Percentiles rank a stretch among this genome's conserved stretches.
phyloP scores from a whole-genome alignment of 2,888 invertebrate species.

The Trimorus sp. region DNA sequence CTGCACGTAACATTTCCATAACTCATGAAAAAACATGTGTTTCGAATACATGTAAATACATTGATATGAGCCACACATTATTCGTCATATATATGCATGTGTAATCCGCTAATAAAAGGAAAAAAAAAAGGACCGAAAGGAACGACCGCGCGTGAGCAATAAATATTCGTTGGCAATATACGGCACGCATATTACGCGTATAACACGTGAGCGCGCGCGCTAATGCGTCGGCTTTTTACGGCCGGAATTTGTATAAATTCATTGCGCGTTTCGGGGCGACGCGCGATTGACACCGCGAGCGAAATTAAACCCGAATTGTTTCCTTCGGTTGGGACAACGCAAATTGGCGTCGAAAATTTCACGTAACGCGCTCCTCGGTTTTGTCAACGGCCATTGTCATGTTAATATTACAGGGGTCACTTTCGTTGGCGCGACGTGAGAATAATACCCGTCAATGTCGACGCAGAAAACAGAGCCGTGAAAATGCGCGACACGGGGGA shows the following conservation, averaged over 20 bases:
- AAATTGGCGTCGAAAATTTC: slow-evolving; percentile 47
- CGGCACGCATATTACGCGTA: slow-evolving; percentile 12
- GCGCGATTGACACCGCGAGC: slow-evolving; percentile 39
- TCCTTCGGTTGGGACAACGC: slow-evolving; percentile 50
- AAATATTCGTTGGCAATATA: slow-evolving; percentile 25
- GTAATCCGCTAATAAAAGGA: slow-evolving; percentile 36
- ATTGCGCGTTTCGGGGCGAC: slow-evolving; percentile 29
- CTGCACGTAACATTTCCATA: slow-evolving; percentile 26
- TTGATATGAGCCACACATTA: slow-evolving; percentile 35
- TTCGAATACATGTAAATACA: slow-evolving; percentile 47
- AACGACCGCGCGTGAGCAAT: slow-evolving; percentile 2
- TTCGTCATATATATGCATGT: slow-evolving; percentile 34
- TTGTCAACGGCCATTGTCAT: slow-evolving; percentile 58
- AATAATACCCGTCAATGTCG: slow-evolving; percentile 48
- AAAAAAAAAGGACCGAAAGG: slow-evolving; percentile 8
- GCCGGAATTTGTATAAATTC: slow-evolving; percentile 37
- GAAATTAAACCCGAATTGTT: slow-evolving; percentile 53
- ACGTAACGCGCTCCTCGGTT: slow-evolving; percentile 38
- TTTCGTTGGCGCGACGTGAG: slow-evolving; percentile 48
- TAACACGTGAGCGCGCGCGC: slow-evolving; percentile 7
- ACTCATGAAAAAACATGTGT: slow-evolving; percentile 52
- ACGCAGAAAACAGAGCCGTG: slow-evolving; percentile 35
- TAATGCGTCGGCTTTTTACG: slow-evolving; percentile 33
- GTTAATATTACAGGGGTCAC: slow-evolving; percentile 55
- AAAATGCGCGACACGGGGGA: background rate